phyloP scores from a whole-genome alignment of 2,797 vertebrate genomes.

The Octomys mimax region DNA sequence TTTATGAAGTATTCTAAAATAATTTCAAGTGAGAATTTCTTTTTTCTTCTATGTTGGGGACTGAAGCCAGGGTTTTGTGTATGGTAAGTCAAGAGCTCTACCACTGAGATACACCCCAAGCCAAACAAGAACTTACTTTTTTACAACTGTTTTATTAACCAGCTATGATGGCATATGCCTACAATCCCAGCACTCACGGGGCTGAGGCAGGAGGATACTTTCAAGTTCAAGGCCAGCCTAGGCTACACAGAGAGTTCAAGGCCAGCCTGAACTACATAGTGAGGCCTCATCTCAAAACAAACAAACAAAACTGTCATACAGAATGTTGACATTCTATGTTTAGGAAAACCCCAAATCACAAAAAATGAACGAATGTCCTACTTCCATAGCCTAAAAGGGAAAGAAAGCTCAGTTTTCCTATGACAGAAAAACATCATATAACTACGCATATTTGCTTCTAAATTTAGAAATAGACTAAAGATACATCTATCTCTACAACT shows the following conservation, averaged over 20 bases:
- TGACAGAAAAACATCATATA: background rate
- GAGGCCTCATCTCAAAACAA: background rate
- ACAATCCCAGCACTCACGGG: background rate
- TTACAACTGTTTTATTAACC: background rate
- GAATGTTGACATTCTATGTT: background rate
- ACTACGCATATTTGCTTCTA: background rate
- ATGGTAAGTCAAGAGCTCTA: background rate
- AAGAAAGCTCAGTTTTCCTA: background rate
- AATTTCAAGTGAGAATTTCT: conserved; percentile 8
- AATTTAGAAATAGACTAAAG: background rate
- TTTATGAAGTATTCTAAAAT: conserved; percentile 47
- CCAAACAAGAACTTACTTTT: background rate
- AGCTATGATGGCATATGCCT: background rate
- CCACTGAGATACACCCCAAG: background rate
- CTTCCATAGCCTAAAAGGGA: background rate
- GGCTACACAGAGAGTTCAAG: background rate
- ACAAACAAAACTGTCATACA: background rate
- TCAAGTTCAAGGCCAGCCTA: background rate
- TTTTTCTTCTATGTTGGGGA: background rate
- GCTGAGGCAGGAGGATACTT: background rate
- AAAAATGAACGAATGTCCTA: background rate
- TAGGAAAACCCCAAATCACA: background rate
- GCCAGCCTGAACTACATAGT: background rate
- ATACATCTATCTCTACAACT: background rate
- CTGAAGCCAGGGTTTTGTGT: background rate